phyloP scores from a whole-genome alignment of 2,797 vertebrate species.

The Remorina albescens region DNA sequence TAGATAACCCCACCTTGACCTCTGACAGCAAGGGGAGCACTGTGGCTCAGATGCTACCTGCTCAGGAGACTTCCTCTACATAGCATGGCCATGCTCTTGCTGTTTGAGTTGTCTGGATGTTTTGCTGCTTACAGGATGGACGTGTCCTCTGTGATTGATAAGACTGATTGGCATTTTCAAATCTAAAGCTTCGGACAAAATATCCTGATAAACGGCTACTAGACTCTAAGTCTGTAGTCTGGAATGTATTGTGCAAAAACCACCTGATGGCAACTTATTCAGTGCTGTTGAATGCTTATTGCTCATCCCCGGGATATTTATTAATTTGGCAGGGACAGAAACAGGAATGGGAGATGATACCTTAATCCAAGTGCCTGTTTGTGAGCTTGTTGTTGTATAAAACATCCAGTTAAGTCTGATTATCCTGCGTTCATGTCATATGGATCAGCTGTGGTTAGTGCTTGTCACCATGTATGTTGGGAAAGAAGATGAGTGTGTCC shows the following conservation, averaged over 20 bases:
- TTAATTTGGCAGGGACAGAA: slow-evolving; percentile 26
- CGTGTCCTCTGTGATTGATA: neutral
- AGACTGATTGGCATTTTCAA: neutral
- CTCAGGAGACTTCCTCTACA: slow-evolving; percentile 22
- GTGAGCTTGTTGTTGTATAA: slow-evolving; percentile 25
- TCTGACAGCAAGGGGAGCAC: slow-evolving; percentile 43
- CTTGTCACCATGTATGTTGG: neutral
- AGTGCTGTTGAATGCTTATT: slow-evolving; percentile 13
- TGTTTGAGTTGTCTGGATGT: neutral
- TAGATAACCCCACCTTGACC: slow-evolving; percentile 54
- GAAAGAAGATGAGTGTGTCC: slow-evolving; percentile 20
- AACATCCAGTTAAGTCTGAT: slow-evolving; percentile 17
- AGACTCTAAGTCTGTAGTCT: neutral
- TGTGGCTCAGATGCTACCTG: slow-evolving; percentile 71
- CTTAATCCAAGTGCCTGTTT: slow-evolving; percentile 49
- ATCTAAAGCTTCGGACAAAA: neutral
- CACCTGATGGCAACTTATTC: slow-evolving; percentile 15
- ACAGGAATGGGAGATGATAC: slow-evolving; percentile 21
- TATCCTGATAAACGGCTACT: neutral
- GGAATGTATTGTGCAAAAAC: slow-evolving; percentile 13
- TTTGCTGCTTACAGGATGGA: slow-evolving; percentile 16
- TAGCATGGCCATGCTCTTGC: slow-evolving; percentile 10
- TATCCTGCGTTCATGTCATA: slow-evolving; percentile 1
- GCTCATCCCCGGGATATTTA: slow-evolving; percentile 7
- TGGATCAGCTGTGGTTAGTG: slow-evolving; percentile 22